Conservation (phyloP, 1,140 invertebrate species). For the Acromyrmex heyeri region DNA sequence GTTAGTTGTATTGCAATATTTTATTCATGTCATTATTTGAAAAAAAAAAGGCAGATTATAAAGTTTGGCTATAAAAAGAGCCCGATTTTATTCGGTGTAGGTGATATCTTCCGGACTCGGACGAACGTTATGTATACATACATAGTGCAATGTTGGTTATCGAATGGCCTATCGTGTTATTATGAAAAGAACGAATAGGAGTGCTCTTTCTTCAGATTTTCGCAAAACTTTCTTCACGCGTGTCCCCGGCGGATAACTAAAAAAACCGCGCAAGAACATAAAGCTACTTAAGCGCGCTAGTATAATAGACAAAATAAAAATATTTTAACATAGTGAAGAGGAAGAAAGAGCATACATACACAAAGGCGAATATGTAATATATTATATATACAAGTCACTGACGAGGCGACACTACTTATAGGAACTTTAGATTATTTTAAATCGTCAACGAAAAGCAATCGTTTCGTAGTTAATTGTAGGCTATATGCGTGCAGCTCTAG, state of each 20-base stretch:
- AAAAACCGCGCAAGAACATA: conserved; percentile 7
- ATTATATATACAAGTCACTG: conserved; percentile 37
- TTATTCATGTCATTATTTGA: neutral
- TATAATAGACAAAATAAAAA: conserved; percentile 44
- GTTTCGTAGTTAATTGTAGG: conserved; percentile 71
- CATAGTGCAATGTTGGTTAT: conserved; percentile 14
- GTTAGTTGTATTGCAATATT: neutral
- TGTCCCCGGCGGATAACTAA: neutral
- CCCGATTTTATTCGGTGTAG: conserved; percentile 3
- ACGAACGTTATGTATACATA: conserved; percentile 18
- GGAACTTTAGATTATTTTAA: conserved; percentile 71
- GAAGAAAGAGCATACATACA: conserved; percentile 25
- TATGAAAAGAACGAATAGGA: neutral
- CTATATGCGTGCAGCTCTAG: conserved; percentile 51
- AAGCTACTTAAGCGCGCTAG: neutral
- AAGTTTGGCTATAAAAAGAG: neutral
- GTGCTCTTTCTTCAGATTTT: conserved; percentile 48
- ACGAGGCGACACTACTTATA: conserved; percentile 56
- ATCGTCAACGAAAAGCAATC: conserved; percentile 80
- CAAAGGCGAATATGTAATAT: conserved; percentile 60
- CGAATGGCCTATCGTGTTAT: conserved; percentile 67
- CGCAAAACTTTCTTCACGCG: neutral
- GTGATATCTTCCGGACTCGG: neutral
- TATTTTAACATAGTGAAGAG: conserved; percentile 65
- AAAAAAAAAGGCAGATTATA: neutral